Evolutionary conservation across 2,797 vertebrate genomes (phyloP).

Genomic region (Cynodonichthys magdalenae): DNA sequence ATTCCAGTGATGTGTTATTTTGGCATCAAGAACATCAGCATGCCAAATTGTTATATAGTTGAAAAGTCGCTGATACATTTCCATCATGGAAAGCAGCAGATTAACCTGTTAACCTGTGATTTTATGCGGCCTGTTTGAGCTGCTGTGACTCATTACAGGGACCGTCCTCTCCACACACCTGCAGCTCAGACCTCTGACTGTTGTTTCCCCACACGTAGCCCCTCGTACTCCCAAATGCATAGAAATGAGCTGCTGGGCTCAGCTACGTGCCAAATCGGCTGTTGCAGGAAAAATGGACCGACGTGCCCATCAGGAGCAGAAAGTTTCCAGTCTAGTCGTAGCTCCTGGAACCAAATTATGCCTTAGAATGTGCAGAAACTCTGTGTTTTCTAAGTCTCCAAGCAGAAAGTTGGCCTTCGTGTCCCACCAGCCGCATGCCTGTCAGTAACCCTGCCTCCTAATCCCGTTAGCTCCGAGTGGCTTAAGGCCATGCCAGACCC

Average conservation of each 20-base stretch:
- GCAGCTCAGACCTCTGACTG: slow-evolving; percentile 17
- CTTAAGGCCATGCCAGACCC: slow-evolving; percentile 69
- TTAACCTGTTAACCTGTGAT: slow-evolving; percentile 17
- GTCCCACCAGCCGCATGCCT: slow-evolving; percentile 55
- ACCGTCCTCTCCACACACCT: slow-evolving; percentile 21
- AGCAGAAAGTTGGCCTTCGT: slow-evolving; percentile 42
- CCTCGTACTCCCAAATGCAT: slow-evolving; percentile 11
- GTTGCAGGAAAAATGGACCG: slow-evolving; percentile 20
- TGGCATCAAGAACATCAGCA: neutral
- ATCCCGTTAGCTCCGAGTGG: slow-evolving; percentile 81
- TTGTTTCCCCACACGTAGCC: slow-evolving; percentile 1
- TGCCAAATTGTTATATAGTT: neutral
- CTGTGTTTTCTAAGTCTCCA: slow-evolving; percentile 32
- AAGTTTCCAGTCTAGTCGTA: slow-evolving; percentile 29
- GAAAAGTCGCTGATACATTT: neutral
- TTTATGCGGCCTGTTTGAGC: slow-evolving; percentile 19
- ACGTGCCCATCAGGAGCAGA: neutral
- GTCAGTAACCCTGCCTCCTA: slow-evolving; percentile 73
- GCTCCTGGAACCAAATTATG: slow-evolving; percentile 15
- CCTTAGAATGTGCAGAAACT: slow-evolving; percentile 38
- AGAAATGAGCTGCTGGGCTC: slow-evolving; percentile 19
- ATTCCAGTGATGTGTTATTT: neutral
- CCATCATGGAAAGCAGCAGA: neutral
- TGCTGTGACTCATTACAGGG: neutral
- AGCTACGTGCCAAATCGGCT: slow-evolving; percentile 15